Conservation (phyloP, 2,797 vertebrate species). For the Netta rufina region DNA sequence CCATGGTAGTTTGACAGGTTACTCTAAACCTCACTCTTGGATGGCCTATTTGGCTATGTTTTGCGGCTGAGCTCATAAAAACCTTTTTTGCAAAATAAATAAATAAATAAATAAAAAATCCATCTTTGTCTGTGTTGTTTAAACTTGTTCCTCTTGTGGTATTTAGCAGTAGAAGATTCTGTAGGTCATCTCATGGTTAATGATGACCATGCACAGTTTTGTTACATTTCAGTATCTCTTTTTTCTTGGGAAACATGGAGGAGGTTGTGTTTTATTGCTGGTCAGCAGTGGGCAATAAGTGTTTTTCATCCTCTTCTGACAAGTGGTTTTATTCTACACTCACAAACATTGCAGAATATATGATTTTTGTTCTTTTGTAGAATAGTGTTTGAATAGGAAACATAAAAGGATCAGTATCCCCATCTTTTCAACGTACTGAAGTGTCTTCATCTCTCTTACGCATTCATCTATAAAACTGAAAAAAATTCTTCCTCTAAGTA, state of each 20-base stretch:
- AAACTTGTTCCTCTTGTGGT: neutral
- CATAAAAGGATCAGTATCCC: neutral
- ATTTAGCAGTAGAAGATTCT: neutral
- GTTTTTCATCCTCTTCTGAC: neutral
- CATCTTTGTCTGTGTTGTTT: neutral
- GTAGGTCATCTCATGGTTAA: neutral
- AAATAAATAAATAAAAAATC: neutral
- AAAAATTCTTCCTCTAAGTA: neutral
- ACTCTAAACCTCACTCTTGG: neutral
- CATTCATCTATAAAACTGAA: neutral
- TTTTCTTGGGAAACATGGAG: neutral
- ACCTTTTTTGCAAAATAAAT: neutral
- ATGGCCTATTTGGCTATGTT: neutral
- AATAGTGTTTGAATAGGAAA: neutral
- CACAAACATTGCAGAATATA: neutral
- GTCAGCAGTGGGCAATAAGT: neutral
- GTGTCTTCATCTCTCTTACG: neutral
- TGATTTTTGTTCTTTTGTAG: neutral
- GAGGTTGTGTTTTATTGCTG: neutral
- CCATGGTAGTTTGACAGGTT: neutral
- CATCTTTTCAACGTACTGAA: neutral
- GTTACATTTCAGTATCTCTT: neutral
- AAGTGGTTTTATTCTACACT: neutral
- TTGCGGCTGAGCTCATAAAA: neutral
- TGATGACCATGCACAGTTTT: neutral